Base-by-base conservation (phyloP, 1,140 invertebrate genomes). In the Capitella teleta region DNA sequence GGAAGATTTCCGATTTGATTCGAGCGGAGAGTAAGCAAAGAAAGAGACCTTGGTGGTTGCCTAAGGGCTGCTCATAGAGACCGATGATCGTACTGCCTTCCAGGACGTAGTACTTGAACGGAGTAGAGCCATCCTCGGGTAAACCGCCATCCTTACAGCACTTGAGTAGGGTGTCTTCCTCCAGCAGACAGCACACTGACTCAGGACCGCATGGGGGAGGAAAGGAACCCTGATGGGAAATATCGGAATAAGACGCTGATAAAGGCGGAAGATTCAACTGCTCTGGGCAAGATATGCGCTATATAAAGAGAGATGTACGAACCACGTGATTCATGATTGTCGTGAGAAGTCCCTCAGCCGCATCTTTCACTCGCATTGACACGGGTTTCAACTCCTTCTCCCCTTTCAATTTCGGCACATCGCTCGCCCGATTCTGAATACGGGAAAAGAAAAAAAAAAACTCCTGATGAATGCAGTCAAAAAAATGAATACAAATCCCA, bases 381-480 rank as follows among this genome's bases (percentile, higher is more conserved):
- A 87, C 90, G 8, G 93, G 93, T 67, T 95, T 95, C 28, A 93
- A 64, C 70, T 93, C 86, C 66, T 98, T 98, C 53, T 94, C 88
- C 56, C 92, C 86, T 66, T 97, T 98, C 76, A 90, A 85, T 72
- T 86, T 87, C 0, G 88, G 79, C 23, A 82, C 79, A 66, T 95
- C 88, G 21, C 86, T 85, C 2, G 84, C 66, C 37, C 66, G 82
- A 74, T 94, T 94, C 85, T 80, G 61, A 21, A 44, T 34, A n/a
- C 32, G n/a, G 32, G 10, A 34, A 34, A 34, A 12, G 32, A 34
- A 34, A 34, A 12, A 34, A 34, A 12, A 12, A 10, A 12, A 34
- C n/a, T 12, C n/a, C n/a, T 12, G 10, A 34, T n/a, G n/a, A 34
- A 34, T 10, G n/a, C 10, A 12, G 32, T 34, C 32, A n/a, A n/a